Conservation (phyloP, 2,797 vertebrate species). For the Gephyroberyx darwinii region DNA sequence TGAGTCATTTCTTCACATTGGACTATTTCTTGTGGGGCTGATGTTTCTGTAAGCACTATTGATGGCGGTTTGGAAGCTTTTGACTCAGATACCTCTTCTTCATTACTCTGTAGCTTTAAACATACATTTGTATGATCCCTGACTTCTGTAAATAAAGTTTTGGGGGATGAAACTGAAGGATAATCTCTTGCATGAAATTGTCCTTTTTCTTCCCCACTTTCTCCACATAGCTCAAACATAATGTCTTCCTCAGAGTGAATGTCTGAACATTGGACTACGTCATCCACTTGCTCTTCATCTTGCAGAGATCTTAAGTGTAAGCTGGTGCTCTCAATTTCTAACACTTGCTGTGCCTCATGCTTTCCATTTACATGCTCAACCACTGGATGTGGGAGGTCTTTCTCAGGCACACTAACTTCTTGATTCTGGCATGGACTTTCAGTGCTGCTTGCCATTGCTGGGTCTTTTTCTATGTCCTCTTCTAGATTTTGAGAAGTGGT, state of each 20-base stretch:
- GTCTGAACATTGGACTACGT: constrained; percentile 26
- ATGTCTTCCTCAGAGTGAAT: constrained; percentile 60
- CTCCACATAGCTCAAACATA: constrained; percentile 64
- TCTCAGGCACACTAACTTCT: constrained; percentile 31
- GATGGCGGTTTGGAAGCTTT: constrained; percentile 32
- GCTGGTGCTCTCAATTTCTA: constrained; percentile 24
- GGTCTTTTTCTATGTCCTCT: constrained; percentile 42
- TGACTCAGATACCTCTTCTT: constrained; percentile 48
- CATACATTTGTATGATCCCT: constrained; percentile 47
- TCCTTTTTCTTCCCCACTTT: constrained; percentile 55
- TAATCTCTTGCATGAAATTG: constrained; percentile 41
- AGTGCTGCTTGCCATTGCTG: neutral
- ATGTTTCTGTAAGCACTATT: constrained; percentile 16
- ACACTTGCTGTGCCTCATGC: constrained; percentile 24
- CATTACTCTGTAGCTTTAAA: constrained; percentile 54
- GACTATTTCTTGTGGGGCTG: constrained; percentile 35
- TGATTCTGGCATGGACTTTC: constrained; percentile 31
- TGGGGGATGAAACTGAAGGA: constrained; percentile 44
- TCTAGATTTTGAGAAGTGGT: constrained; percentile 21
- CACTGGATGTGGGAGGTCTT: constrained; percentile 37
- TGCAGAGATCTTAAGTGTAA: constrained; percentile 28
- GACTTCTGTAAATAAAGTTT: constrained; percentile 48
- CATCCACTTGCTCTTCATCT: constrained; percentile 43
- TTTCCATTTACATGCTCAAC: constrained; percentile 37
- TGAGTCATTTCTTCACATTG: constrained; percentile 49